A percentile compares a stretch with the other conserved stretches of the same genome.
Conservation (phyloP, 2,888 invertebrate species). For the Romanomermis culicivorax region DNA sequence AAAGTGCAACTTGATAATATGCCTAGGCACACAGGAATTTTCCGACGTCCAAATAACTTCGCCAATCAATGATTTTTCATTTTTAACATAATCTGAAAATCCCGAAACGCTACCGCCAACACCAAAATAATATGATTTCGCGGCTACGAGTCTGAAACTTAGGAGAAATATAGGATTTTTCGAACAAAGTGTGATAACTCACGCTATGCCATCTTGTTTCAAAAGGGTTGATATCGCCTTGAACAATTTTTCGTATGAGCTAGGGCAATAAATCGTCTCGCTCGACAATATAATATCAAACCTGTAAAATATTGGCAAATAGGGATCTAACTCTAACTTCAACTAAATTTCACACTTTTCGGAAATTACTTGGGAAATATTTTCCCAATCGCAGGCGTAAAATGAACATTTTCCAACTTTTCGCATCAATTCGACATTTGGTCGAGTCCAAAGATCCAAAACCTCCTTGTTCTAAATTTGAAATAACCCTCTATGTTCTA, state of each 20-base stretch:
- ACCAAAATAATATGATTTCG: conserved; percentile 80
- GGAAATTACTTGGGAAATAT: conserved; percentile 33
- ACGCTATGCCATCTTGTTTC: background rate
- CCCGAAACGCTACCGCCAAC: conserved; percentile 64
- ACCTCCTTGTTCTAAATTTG: conserved; percentile 55
- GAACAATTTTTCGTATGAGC: conserved; percentile 54
- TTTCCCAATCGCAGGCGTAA: conserved; percentile 51
- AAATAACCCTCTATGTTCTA: background rate
- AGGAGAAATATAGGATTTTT: background rate
- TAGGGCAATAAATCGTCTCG: conserved; percentile 64
- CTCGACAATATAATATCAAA: conserved; percentile 71
- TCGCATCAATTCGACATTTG: conserved; percentile 50
- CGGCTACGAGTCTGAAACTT: conserved; percentile 46
- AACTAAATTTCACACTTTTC: conserved; percentile 1
- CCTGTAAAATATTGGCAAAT: conserved; percentile 28
- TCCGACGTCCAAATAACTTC: background rate
- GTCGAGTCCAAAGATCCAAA: conserved; percentile 52
- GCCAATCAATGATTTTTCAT: background rate
- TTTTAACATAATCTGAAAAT: conserved; percentile 41
- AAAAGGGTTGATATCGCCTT: no score
- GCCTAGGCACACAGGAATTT: background rate
- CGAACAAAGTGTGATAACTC: background rate
- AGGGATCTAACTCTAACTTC: background rate
- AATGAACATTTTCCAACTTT: conserved; percentile 33
- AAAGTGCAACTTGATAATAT: background rate